phyloP scores from a whole-genome alignment of 2,113 vertebrate genomes.

The Siphamia tubifer region DNA sequence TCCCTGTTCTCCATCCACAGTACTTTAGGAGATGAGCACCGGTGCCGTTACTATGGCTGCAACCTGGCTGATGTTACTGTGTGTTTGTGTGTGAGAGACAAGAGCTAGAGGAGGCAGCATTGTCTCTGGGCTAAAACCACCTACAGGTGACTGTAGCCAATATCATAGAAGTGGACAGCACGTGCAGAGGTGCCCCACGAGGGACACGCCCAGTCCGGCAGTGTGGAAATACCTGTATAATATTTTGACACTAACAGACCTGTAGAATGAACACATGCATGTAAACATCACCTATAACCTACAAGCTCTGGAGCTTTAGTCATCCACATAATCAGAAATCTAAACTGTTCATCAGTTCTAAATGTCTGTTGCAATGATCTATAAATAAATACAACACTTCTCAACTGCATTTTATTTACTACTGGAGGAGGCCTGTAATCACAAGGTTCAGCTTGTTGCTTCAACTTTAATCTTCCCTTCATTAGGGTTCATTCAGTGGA shows the following conservation, averaged over 20 bases:
- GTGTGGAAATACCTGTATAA: neutral
- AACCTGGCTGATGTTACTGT: constrained; percentile 44
- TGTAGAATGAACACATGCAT: accelerated
- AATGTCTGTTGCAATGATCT: no score
- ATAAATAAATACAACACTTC: neutral
- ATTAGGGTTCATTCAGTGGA: neutral
- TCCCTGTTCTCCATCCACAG: constrained; percentile 36
- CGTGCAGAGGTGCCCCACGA: no score
- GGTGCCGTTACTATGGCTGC: constrained; percentile 66
- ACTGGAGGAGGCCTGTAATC: no score
- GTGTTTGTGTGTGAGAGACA: neutral
- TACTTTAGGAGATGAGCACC: constrained; percentile 31
- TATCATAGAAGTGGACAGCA: no score
- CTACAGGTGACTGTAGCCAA: neutral
- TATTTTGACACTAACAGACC: neutral
- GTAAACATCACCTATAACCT: no score
- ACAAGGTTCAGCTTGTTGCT: constrained; percentile 29
- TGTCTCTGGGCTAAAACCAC: neutral
- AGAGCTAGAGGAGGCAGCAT: neutral
- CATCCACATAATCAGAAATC: neutral
- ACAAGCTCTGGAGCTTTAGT: neutral
- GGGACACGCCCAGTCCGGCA: neutral
- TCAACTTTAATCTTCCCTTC: neutral
- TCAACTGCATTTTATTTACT: no score
- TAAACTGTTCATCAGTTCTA: neutral